Conservation (phyloP, 92 coral and sea anemone genomes). For the Zoanthus gigantus region DNA sequence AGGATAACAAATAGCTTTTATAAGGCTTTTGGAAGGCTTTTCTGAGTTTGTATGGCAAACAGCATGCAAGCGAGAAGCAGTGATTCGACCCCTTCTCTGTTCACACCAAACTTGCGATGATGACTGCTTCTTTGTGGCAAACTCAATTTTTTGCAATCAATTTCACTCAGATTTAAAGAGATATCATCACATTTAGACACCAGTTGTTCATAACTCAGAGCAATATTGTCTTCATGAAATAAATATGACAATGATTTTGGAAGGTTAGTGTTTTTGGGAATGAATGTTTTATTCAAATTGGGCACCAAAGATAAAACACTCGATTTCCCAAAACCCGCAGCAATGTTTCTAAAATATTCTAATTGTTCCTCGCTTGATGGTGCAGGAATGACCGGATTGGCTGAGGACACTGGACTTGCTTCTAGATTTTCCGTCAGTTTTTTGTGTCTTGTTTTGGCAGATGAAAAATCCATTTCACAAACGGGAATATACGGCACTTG, state of each 20-base stretch:
- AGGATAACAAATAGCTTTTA: constrained; percentile 36
- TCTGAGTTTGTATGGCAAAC: constrained; percentile 41
- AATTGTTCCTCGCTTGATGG: constrained; percentile 44
- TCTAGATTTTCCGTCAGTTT: constrained; percentile 27
- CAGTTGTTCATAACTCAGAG: constrained; percentile 24
- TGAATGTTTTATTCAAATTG: constrained; percentile 48
- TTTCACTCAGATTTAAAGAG: constrained; percentile 5
- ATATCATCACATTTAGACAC: constrained; percentile 6
- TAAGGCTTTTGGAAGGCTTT: constrained; percentile 36
- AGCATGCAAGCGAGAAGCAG: constrained; percentile 34
- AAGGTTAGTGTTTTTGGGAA: constrained; percentile 37
- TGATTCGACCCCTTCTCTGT: constrained; percentile 28
- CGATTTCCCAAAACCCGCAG: constrained; percentile 25
- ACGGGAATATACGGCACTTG: constrained; percentile 59
- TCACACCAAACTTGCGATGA: constrained; percentile 34
- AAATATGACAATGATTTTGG: constrained; percentile 18
- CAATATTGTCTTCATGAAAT: constrained; percentile 42
- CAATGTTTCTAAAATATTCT: constrained; percentile 32
- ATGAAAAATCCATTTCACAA: constrained; percentile 65
- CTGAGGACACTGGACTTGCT: constrained; percentile 6
- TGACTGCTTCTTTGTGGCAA: constrained; percentile 22
- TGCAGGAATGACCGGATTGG: constrained; percentile 42
- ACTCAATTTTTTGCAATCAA: constrained; percentile 15
- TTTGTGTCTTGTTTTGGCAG: constrained; percentile 54
- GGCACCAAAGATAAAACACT: constrained; percentile 46